phyloP scores from a whole-genome alignment of 2,113 vertebrate species.

The Neoarius graeffei region DNA sequence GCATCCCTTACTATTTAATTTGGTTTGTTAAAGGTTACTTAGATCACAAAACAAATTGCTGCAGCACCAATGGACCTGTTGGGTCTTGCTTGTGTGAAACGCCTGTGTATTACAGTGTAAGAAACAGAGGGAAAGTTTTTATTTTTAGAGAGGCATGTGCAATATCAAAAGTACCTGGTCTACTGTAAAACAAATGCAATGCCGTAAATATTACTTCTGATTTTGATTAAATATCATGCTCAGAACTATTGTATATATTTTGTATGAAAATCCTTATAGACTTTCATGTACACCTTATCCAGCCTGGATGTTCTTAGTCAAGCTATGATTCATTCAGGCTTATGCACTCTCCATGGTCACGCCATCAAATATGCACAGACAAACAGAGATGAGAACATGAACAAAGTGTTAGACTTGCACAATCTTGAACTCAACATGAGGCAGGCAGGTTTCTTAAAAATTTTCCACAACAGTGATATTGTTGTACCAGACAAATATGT shows the following conservation, averaged over 20 bases:
- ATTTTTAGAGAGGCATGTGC: not conserved
- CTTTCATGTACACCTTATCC: not conserved
- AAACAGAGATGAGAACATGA: slow-evolving; percentile 24
- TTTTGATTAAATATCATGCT: slow-evolving; percentile 3
- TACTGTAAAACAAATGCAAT: slow-evolving; percentile 2
- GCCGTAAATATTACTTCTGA: not conserved
- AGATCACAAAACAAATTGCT: not conserved
- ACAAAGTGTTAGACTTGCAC: slow-evolving; percentile 30
- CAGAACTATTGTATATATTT: not conserved
- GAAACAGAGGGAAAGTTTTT: not conserved
- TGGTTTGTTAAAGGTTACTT: not conserved
- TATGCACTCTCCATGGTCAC: slow-evolving; percentile 34
- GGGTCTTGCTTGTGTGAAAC: not conserved
- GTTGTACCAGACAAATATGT: slow-evolving; percentile 12
- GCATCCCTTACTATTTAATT: not conserved
- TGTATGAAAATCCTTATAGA: not conserved
- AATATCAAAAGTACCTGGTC: not conserved
- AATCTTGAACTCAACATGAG: slow-evolving; percentile 38
- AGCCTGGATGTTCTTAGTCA: slow-evolving; percentile 15
- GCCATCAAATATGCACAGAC: slow-evolving; percentile 21
- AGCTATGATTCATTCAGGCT: slow-evolving; percentile 17
- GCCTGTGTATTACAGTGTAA: not conserved
- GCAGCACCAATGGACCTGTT: not conserved
- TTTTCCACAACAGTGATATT: slow-evolving; percentile 15
- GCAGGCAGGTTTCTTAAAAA: slow-evolving; percentile 22